Base-by-base conservation (phyloP, 1,140 invertebrate genomes). In the Penaeus japonicus region DNA sequence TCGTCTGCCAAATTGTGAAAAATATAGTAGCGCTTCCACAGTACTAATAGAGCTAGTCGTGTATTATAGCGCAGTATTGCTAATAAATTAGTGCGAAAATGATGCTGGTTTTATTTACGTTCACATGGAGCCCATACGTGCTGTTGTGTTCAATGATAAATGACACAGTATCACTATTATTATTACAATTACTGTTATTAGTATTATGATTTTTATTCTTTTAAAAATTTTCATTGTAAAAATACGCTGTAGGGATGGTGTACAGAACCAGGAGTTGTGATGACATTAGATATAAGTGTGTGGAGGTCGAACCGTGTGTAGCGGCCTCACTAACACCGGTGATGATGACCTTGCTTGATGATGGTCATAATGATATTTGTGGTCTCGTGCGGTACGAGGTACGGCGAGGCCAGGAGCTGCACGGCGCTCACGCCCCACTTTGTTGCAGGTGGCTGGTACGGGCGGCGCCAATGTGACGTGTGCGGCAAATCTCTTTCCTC, bases 401-500 rank as follows among this genome's bases (percentile, higher is more conserved):
- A 32, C 30, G 53, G 70, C 70, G n/a, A 17, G 17, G 70, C 39
- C 30, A 77, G 27, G 73, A 53, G 27, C 54, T 32, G 55, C 24
- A 15, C 47, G 84, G 75, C 65, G 85, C 80, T 81, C 80, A 81
- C 79, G 75, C 62, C 78, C 85, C 78, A 81, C 85, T 87, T 62
- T 89, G 54, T 89, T 89, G 53, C 87, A 89, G 87, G 87, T 89
- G 87, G 81, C 47, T 89, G 87, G 91, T 91, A 89, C 92, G 96
- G 96, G 94, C 95, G 96, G 93, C 96, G 96, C 94, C 94, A 96
- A 93, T 96, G 96, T 94, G 96, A 96, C 94, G 96, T 96, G 92
- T 96, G 96, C 95, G 96, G 96, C 95, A 96, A 96, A 95, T 96
- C 95, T 93, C 94, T 96, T 91, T 96, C 96, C 92, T 96, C 96